A percentile compares a stretch with the other conserved stretches of the same genome.
phyloP scores from a whole-genome alignment of 2,888 invertebrate species.

The Chaetoderma sp. region DNA sequence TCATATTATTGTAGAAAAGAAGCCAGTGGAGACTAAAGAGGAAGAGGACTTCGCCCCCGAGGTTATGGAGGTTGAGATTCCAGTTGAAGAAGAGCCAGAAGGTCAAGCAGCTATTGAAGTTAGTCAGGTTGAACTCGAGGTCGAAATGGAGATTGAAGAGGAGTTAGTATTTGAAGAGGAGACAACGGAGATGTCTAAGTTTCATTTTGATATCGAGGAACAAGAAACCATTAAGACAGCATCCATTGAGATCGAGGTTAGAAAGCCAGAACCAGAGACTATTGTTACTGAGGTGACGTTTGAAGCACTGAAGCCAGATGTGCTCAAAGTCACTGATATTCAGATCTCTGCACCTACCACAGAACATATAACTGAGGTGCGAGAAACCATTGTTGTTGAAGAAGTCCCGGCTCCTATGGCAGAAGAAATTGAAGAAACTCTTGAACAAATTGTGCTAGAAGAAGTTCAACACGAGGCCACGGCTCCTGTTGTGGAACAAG shows the following conservation, averaged over 20 bases:
- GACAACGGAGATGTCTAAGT: slow-evolving; percentile 16
- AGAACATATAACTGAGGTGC: slow-evolving; percentile 1
- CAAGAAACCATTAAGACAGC: slow-evolving; percentile 19
- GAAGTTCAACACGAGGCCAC: no score
- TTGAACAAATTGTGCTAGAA: slow-evolving; percentile 29
- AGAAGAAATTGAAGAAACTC: slow-evolving; percentile 3
- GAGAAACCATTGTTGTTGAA: slow-evolving; percentile 15
- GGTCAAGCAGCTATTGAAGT: slow-evolving; percentile 29
- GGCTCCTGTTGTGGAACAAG: not conserved
- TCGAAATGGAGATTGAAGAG: slow-evolving; percentile 5
- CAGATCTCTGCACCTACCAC: slow-evolving; percentile 8
- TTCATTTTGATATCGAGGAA: slow-evolving; percentile 3
- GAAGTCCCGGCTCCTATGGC: not conserved
- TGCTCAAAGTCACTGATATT: not conserved
- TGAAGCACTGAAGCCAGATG: slow-evolving; percentile 3
- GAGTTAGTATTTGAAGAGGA: slow-evolving; percentile 17
- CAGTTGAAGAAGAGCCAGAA: slow-evolving; percentile 28
- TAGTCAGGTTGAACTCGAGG: slow-evolving; percentile 25
- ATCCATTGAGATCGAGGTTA: slow-evolving; percentile 33
- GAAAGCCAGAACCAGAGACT: slow-evolving; percentile 36
- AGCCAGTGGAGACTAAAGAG: slow-evolving; percentile 22
- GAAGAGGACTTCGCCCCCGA: slow-evolving; percentile 32
- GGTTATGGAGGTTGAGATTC: slow-evolving; percentile 29
- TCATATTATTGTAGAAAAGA: slow-evolving; percentile 1
- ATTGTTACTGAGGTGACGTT: slow-evolving; percentile 13